Evolutionary conservation across 2,888 invertebrate genomes (phyloP).

Genomic region (Pyrocoelia pectoralis): DNA sequence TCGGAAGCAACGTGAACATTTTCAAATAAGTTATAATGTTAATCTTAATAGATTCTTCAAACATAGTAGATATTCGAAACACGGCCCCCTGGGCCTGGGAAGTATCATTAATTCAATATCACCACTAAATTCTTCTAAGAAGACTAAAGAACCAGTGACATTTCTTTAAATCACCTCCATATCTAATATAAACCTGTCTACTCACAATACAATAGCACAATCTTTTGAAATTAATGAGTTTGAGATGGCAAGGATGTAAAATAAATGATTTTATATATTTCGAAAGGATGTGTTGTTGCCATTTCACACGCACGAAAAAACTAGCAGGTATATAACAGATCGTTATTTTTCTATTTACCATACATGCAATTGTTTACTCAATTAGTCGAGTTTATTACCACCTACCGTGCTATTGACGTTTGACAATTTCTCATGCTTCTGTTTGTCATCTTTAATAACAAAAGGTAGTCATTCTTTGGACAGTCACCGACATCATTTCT

Average conservation of each 20-base stretch:
- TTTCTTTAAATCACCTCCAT: conserved; percentile 28
- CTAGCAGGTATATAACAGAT: background rate
- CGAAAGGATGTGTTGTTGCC: background rate
- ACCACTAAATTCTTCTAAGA: conserved; percentile 33
- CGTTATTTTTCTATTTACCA: background rate
- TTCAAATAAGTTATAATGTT: background rate
- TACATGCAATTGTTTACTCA: conserved; percentile 36
- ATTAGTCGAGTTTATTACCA: conserved; percentile 50
- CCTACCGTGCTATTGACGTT: conserved; percentile 53
- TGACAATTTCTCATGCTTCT: conserved; percentile 55
- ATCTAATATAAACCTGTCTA: conserved; percentile 20
- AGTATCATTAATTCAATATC: conserved; percentile 36
- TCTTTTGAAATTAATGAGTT: conserved; percentile 15
- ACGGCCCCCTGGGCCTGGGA: conserved; percentile 29
- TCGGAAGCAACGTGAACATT: background rate
- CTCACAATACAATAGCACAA: conserved; percentile 26
- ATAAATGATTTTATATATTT: conserved; percentile 1
- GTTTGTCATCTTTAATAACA: conserved; percentile 45
- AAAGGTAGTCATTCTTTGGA: conserved; percentile 27
- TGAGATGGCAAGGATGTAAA: background rate
- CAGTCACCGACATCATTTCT: conserved; percentile 27
- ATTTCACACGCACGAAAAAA: background rate
- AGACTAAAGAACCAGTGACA: conserved; percentile 33
- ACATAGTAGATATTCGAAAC: conserved; percentile 15
- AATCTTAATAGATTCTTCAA: conserved; percentile 1